A percentile compares a stretch with the other conserved stretches of the same genome.
Evolutionary conservation across 2,797 vertebrate genomes (phyloP).

Genomic region (Nyctalus aviator): DNA sequence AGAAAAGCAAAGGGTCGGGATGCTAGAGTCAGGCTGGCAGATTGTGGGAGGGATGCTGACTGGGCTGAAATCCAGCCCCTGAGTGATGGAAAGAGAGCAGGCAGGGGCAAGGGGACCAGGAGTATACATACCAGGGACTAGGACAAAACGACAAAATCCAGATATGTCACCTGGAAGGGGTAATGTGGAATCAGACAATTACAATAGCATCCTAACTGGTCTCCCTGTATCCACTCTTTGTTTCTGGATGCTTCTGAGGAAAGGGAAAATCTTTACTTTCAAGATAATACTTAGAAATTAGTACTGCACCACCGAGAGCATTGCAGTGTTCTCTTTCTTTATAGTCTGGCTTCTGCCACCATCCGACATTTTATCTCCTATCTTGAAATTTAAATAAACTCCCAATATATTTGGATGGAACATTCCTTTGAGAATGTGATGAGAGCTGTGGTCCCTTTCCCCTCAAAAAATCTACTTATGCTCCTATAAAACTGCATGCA

Average conservation of each 20-base stretch:
- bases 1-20: not conserved
- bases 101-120: not conserved
- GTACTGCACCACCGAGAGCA: not conserved
- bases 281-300: not conserved
- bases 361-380: not conserved
- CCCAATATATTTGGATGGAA: not conserved
- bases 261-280: not conserved
- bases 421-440: constrained; percentile 16
- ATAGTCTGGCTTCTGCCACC: not conserved
- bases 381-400: constrained; percentile 27
- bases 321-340: not conserved
- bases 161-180: not conserved
- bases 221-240: not conserved
- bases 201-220: not conserved
- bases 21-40: not conserved
- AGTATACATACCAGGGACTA: not conserved
- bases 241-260: not conserved
- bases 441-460: not conserved
- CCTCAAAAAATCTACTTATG: not conserved
- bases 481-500: not conserved
- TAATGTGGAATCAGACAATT: not conserved
- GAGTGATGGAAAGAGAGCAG: not conserved
- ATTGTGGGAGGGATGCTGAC: too few species aligned
- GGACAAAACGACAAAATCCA: not conserved
- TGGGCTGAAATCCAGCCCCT: not conserved